phyloP scores from a whole-genome alignment of 2,797 vertebrate genomes.

The Ceryle rudis region DNA sequence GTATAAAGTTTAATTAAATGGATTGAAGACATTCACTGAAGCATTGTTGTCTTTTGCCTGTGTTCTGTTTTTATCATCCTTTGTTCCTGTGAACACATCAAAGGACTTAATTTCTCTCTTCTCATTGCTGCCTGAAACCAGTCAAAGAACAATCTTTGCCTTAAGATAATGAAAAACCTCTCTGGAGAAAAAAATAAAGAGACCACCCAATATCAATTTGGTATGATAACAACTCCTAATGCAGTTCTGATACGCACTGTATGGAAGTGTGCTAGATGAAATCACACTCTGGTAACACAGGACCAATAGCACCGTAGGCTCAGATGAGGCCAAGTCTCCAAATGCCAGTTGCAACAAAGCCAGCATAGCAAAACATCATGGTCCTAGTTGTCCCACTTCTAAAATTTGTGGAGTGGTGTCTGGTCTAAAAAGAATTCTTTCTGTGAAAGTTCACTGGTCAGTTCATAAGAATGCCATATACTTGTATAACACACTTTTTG shows the following conservation, averaged over 20 bases:
- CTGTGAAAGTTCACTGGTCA: not conserved
- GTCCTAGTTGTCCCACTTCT: not conserved
- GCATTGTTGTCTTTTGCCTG: not conserved
- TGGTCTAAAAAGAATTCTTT: not conserved
- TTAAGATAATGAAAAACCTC: not conserved
- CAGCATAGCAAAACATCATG: not conserved
- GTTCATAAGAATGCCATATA: not conserved
- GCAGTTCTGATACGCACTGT: rapidly evolving
- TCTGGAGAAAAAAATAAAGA: not conserved
- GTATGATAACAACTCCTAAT: not conserved
- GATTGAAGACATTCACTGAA: not conserved
- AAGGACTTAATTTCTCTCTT: not conserved
- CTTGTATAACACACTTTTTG: not conserved
- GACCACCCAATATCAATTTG: not conserved
- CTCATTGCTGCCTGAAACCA: not conserved
- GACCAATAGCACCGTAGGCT: not conserved
- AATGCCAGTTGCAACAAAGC: not conserved
- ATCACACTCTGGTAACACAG: not conserved
- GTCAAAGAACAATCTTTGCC: not conserved
- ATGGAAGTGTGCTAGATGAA: not conserved
- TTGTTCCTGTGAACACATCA: not conserved
- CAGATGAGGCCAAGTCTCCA: not conserved
- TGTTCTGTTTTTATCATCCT: not conserved
- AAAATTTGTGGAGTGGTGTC: not conserved
- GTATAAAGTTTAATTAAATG: conserved; percentile 23